phyloP scores from a whole-genome alignment of 2,113 vertebrate genomes.

The Cebidichthys violaceus region DNA sequence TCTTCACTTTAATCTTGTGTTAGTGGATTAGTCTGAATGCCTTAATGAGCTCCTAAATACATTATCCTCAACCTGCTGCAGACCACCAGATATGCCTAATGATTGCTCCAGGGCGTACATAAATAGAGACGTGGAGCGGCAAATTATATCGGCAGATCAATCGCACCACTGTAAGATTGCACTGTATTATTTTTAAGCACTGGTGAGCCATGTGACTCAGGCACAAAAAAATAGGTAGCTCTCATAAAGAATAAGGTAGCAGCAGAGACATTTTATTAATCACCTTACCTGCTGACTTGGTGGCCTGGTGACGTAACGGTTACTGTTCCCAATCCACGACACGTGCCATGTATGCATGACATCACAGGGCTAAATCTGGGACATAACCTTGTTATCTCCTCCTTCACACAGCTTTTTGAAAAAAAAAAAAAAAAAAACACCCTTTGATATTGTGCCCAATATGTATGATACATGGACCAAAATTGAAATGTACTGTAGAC shows the following conservation, averaged over 20 bases:
- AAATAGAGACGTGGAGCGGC: conserved; percentile 49
- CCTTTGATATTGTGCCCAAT: conserved; percentile 44
- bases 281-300: conserved; percentile 26
- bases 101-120: conserved; percentile 37
- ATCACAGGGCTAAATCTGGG: conserved; percentile 45
- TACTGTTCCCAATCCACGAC: conserved; percentile 29
- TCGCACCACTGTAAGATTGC: conserved; percentile 1
- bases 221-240: neutral
- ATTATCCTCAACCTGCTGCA: conserved; percentile 47
- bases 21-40: conserved; percentile 50
- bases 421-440: conserved; percentile 34
- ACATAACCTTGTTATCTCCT: conserved; percentile 57
- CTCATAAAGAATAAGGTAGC: neutral
- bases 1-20: conserved; percentile 37
- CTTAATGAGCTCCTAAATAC: conserved; percentile 61
- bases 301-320: conserved; percentile 43
- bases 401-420: conserved; percentile 26
- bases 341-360: conserved; percentile 12
- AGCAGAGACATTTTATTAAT: neutral
- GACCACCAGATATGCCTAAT: conserved; percentile 38
- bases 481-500: conserved; percentile 41
- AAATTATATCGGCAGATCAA: conserved; percentile 56
- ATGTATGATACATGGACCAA: conserved; percentile 30
- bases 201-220: neutral
- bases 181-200: conserved; percentile 33